Evolutionary conservation across 2,888 invertebrate species (phyloP), one percentile per base, ranked within the genome.

Genomic region (Ochlodes sylvanus): DNA sequence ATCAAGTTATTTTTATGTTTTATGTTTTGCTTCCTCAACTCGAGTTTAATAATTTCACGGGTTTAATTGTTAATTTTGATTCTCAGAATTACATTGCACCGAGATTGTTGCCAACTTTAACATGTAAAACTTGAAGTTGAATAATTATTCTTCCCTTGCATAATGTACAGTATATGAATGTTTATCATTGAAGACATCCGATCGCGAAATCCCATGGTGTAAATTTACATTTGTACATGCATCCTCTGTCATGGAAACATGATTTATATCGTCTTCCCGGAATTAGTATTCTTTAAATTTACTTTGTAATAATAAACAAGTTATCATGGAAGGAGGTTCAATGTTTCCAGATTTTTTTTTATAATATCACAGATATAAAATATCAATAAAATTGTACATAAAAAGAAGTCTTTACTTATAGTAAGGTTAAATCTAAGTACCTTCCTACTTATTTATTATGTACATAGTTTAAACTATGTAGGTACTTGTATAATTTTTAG

Each of bases 211-310:
- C 61, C 7, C 17, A 34, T 27, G 44, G 61, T 47, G 34, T 32
- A 44, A 44, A 60, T 34, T 47, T 32, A 61, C 61, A 47, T 34
- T 61, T 32, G 21, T n/a, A 60, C 60, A 60, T 27, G 60, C 60
- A 42, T 6, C 10, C 17, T 17, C 38, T 47, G 61, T 61, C 61
- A 12, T 32, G 47, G 47, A 32, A 47, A 17, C 32, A 47, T 61
- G 61, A 61, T 34, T 61, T 50, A 61, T 61, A 21, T 61, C 10
- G 47, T 47, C 47, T 61, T 47, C 61, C 32, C 10, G 10, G 61
- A 47, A 60, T 60, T 47, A 15, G 27, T 10, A 10, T 17, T 7
- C 7, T 47, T 17, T 47, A 15, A 15, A 15, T 6, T 47, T 15
- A 47, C 17, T 47, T 47, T n/a, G 44, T 15, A 15, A 17, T 47